Base-by-base conservation (phyloP, 2,797 vertebrate genomes). In the Octomys mimax region DNA sequence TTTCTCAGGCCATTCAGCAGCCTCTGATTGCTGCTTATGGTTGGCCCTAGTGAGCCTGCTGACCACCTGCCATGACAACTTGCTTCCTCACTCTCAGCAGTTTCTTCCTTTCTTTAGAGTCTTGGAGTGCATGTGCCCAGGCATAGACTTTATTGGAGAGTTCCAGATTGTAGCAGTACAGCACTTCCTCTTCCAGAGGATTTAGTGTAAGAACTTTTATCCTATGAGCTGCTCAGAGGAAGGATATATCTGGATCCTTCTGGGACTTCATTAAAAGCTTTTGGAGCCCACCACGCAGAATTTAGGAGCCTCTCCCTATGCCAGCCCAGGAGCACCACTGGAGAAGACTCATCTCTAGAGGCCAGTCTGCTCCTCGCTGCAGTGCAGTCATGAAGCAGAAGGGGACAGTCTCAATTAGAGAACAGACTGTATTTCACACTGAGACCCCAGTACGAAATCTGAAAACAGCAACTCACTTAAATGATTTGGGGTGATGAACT, bases 371-470 rank as follows among this genome's bases (percentile, higher is more conserved):
- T 92, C 33, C 59, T 88, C 71, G 70, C 19, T 70, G 9, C 14
- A 36, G 31, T 5, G 0, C 11, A 13, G 19, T 22, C 39, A 31
- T 5, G 16, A 46, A 57, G 49, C 14, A 68, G 28, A 75, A 26
- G 22, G 49, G 62, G 79, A 46, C 13, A 49, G 39, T 92, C 91
- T 87, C 11, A 80, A 92, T 93, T 54, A n/a, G 87, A 73, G 79
- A 75, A 91, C 73, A 46, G 84, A 75, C 81, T 61, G 0, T 49
- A 1, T 82, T 80, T 95, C 4, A 42, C 59, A 6, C 61, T 64
- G 64, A 33, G 19, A 86, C 64, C 83, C 86, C 91, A 92, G 81
- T 57, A 13, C 16, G 28, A 18, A 92, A 16, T 61, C 14, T 33
- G 28, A 66, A 49, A 78, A 22, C 3, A 61, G 42, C 73, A 31